phyloP scores from a whole-genome alignment of 2,888 invertebrate species.

The Petrophora chlorosata region DNA sequence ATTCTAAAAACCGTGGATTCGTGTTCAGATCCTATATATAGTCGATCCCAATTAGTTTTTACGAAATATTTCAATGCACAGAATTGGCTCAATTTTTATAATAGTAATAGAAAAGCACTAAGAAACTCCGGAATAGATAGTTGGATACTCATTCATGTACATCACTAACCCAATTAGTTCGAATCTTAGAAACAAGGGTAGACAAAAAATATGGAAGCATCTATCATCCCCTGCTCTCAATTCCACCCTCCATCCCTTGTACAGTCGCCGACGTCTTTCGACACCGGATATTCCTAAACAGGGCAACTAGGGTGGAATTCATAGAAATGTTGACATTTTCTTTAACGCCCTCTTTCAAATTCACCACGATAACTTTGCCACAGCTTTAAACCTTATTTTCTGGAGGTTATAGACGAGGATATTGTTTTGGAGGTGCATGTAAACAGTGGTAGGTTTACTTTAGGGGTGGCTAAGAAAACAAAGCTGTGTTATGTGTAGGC shows the following conservation, averaged over 20 bases:
- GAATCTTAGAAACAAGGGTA: conserved; percentile 2
- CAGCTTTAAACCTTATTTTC: conserved; percentile 22
- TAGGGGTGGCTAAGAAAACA: conserved; percentile 56
- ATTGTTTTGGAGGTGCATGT: not conserved
- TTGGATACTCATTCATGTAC: not conserved
- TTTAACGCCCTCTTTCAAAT: conserved; percentile 58
- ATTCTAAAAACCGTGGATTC: no score
- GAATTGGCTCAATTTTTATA: no score
- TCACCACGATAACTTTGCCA: conserved; percentile 22
- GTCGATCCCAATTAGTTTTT: no score
- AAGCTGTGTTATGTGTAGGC: conserved; percentile 39
- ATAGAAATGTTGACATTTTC: conserved; percentile 65
- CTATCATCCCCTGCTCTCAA: conserved; percentile 34
- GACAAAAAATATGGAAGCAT: conserved; percentile 23
- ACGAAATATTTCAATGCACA: no score
- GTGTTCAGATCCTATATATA: no score
- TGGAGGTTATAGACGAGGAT: conserved; percentile 1
- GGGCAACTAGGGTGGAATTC: conserved; percentile 47
- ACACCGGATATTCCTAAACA: conserved; percentile 62
- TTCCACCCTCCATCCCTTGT: conserved; percentile 31
- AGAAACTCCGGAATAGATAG: not conserved
- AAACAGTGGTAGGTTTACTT: conserved; percentile 27
- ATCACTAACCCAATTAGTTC: not conserved
- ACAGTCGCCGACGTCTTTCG: conserved; percentile 52
- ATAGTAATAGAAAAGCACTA: not conserved